Evolutionary conservation across 2,113 vertebrate genomes (phyloP).

Genomic region (Brachypteracias leptosomus): DNA sequence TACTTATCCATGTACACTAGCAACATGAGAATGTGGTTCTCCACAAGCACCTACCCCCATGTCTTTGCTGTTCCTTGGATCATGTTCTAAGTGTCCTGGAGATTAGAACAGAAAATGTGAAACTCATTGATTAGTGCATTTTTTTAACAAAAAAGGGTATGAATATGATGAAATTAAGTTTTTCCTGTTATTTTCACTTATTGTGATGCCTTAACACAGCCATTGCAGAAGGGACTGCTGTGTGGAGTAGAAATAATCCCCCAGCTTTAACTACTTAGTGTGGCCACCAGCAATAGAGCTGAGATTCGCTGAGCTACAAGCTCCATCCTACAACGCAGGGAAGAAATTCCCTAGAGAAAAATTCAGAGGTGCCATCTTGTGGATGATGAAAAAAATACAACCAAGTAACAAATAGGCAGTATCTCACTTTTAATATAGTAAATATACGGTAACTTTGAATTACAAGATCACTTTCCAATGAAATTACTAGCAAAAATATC

Average conservation of each 20-base stretch:
- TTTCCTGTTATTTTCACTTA: neutral
- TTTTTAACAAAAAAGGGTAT: neutral
- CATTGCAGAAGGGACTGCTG: neutral
- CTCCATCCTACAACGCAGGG: fast-evolving
- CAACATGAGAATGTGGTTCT: neutral
- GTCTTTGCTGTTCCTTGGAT: neutral
- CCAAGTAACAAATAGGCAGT: neutral
- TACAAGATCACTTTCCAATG: slow-evolving; percentile 2
- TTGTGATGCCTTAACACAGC: neutral
- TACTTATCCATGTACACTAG: neutral
- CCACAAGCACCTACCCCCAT: neutral
- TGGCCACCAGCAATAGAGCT: neutral
- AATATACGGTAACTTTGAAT: neutral
- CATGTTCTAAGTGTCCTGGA: neutral
- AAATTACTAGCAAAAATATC: slow-evolving; percentile 26
- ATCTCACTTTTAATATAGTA: slow-evolving; percentile 20
- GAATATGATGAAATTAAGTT: neutral
- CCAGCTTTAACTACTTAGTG: neutral
- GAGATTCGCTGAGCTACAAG: neutral
- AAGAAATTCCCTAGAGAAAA: neutral
- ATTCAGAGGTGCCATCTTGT: neutral
- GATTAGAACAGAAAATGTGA: neutral
- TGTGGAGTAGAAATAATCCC: neutral
- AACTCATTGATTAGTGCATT: neutral
- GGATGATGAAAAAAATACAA: neutral